These are phyloP conservation scores for Hydropsyche tenuis DNA, from an alignment of 1,140 invertebrate species.

Conservation along the genomic window DNA sequence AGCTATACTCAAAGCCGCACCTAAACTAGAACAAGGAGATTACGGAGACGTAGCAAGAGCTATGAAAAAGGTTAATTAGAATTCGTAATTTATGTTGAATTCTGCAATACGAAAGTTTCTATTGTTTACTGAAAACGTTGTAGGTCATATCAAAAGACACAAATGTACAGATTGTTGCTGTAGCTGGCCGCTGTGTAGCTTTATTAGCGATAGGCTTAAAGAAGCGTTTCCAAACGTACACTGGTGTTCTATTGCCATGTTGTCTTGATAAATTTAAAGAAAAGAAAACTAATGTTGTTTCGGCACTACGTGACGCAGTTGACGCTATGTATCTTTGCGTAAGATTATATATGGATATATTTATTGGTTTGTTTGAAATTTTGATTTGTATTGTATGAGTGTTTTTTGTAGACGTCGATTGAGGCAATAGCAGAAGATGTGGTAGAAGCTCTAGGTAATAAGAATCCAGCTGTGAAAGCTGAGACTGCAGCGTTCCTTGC, in stretches of 20 bases:
- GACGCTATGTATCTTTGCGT: conserved; percentile 88
- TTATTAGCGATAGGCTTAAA: conserved; percentile 86
- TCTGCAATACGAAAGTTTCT: too few species aligned
- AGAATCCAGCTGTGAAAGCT: conserved; percentile 93
- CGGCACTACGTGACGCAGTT: conserved; percentile 85
- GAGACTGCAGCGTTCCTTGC: conserved; percentile 91
- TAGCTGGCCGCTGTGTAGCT: conserved; percentile 85
- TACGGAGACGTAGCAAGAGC: conserved; percentile 89
- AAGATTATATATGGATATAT: conserved; percentile 56
- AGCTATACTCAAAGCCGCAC: conserved; percentile 76
- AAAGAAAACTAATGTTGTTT: conserved; percentile 92
- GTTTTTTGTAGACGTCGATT: conserved; percentile 71
- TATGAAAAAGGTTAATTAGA: conserved; percentile 80
- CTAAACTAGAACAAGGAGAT: conserved; percentile 89
- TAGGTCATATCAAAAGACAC: conserved; percentile 90
- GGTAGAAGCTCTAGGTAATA: conserved; percentile 85
- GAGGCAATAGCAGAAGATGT: conserved; percentile 89
- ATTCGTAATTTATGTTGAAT: too few species aligned
- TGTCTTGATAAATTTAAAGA: conserved; percentile 97
- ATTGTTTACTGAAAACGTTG: too few species aligned
- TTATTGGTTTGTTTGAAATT: conserved; percentile 27
- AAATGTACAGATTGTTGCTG: conserved; percentile 91
- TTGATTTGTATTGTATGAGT: conserved; percentile 15
- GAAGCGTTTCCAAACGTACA: conserved; percentile 87
- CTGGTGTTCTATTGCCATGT: conserved; percentile 77